These are phyloP conservation scores for Lasius platythorax DNA, from an alignment of 2,888 invertebrate species.

Conservation along the genomic window DNA sequence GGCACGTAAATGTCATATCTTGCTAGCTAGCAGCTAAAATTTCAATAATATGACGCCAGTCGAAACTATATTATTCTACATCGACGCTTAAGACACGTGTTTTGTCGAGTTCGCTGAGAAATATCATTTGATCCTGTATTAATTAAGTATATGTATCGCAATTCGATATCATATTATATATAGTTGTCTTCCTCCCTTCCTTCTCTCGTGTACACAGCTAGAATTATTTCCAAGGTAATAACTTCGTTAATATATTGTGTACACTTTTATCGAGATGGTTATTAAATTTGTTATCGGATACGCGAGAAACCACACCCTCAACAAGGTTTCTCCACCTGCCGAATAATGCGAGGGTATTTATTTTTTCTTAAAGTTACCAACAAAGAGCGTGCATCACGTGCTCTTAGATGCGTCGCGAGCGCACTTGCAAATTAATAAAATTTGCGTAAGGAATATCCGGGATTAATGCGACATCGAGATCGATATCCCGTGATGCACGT, in stretches of 20 bases:
- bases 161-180: not conserved
- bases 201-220: not conserved
- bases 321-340: not conserved
- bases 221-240: not conserved
- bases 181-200: not conserved
- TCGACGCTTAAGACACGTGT: not conserved
- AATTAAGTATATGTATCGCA: not conserved
- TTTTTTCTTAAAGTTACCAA: not conserved
- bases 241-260: not conserved
- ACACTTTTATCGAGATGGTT: not conserved
- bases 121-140: not conserved
- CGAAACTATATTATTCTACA: not conserved
- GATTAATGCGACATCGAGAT: slow-evolving; percentile 26
- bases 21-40: slow-evolving; percentile 26
- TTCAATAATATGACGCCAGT: slow-evolving; percentile 41
- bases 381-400: not conserved
- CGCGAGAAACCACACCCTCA: not conserved
- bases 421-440: not conserved
- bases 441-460: slow-evolving; percentile 3
- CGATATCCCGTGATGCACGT: slow-evolving; percentile 35
- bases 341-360: not conserved
- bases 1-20: slow-evolving; percentile 25
- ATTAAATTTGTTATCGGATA: not conserved
- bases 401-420: not conserved
- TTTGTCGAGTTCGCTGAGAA: too few species aligned